phyloP scores from a whole-genome alignment of 1,140 invertebrate genomes.

The Phortica variegata region DNA sequence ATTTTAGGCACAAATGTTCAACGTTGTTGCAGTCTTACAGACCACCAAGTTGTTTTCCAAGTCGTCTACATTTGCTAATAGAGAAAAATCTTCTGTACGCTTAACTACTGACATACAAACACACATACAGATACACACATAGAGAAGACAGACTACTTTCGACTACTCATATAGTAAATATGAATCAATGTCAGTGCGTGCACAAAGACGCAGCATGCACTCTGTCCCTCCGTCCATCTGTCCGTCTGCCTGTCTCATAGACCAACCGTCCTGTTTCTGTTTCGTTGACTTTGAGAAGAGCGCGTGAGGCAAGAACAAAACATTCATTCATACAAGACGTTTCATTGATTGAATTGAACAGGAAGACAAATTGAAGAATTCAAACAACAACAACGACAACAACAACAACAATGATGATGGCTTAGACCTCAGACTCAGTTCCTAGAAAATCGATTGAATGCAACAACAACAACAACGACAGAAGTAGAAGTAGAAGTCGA shows the following conservation, averaged over 20 bases:
- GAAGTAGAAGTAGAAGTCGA: slow-evolving; percentile 21
- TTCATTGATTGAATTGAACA: slow-evolving; percentile 31
- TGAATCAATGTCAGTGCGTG: slow-evolving; percentile 46
- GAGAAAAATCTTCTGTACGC: slow-evolving; percentile 10
- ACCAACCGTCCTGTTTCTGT: no score
- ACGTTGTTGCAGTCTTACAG: no score
- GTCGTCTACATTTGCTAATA: slow-evolving; percentile 11
- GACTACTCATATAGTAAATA: slow-evolving; percentile 31
- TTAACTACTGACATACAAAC: neutral
- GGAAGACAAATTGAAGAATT: slow-evolving; percentile 49
- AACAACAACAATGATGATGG: slow-evolving; percentile 22
- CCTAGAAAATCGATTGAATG: slow-evolving; percentile 18
- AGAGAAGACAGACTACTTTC: no score
- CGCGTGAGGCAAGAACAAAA: slow-evolving; percentile 12
- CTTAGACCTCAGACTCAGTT: slow-evolving; percentile 19
- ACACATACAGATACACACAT: no score
- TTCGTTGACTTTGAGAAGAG: slow-evolving; percentile 20
- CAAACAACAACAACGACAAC: slow-evolving; percentile 24
- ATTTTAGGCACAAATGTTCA: no score
- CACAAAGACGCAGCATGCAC: slow-evolving; percentile 45
- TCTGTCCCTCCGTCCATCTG: no score
- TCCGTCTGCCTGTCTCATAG: no score
- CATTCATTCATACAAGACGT: no score
- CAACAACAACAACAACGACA: neutral
- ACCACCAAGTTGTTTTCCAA: neutral